Evolutionary conservation across 2,888 invertebrate species (phyloP).

Genomic region (Cactoblastis cactorum): DNA sequence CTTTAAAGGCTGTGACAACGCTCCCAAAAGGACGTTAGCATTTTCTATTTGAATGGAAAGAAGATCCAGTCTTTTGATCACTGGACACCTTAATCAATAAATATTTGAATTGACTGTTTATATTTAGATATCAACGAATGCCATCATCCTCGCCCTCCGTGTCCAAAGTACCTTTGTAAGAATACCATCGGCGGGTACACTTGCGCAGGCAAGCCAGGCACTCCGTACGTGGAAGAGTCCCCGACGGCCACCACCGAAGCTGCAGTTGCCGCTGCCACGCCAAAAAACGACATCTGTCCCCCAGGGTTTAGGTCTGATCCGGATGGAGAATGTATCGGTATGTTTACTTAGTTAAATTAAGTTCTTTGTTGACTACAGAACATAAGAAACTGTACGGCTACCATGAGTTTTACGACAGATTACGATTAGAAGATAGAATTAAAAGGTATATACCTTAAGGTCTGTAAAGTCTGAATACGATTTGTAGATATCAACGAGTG

Average conservation of each 20-base stretch:
- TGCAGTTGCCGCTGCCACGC: constrained; percentile 24
- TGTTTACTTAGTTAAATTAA: too few relatives aligned
- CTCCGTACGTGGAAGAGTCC: constrained; percentile 47
- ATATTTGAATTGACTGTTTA: neutral
- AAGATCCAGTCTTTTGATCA: too few relatives aligned
- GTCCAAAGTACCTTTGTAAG: constrained; percentile 70
- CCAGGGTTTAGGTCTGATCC: constrained; percentile 76
- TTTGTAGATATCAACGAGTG: constrained; percentile 87
- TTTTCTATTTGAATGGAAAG: too few relatives aligned
- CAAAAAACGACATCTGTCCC: constrained; percentile 72
- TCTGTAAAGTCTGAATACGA: too few relatives aligned
- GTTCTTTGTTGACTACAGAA: too few relatives aligned
- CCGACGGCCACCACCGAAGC: constrained; percentile 40
- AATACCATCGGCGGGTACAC: constrained; percentile 74
- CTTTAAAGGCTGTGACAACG: too few relatives aligned
- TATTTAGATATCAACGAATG: constrained; percentile 92
- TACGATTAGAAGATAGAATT: neutral
- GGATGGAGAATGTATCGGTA: constrained; percentile 74
- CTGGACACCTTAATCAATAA: too few relatives aligned
- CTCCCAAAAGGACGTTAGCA: too few relatives aligned
- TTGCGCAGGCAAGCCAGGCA: constrained; percentile 68
- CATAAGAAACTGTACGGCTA: too few relatives aligned
- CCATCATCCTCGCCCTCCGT: constrained; percentile 63
- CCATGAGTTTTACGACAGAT: too few relatives aligned
- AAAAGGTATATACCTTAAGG: too few relatives aligned